Evolutionary conservation across 2,113 vertebrate genomes (phyloP).

Genomic region (Microcebus ravelobensis): DNA sequence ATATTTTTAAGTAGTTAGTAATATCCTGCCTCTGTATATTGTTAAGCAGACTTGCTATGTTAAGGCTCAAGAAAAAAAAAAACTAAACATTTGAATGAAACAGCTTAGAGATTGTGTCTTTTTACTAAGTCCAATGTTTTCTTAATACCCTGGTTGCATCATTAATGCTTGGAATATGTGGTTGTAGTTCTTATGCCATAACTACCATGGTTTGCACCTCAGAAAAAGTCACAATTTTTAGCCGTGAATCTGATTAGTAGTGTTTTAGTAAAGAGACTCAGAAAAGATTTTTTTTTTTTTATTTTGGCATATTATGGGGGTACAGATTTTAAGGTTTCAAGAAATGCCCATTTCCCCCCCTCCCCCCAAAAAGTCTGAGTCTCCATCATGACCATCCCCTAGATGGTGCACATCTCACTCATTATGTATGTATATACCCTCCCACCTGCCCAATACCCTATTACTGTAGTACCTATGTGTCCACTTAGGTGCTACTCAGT

Average conservation of each 20-base stretch:
- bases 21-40: background rate
- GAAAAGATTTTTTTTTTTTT: too few species aligned
- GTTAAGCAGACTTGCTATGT: background rate
- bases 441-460: too few species aligned
- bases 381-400: too few species aligned
- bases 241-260: background rate
- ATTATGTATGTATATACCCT: too few species aligned
- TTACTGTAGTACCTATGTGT: too few species aligned
- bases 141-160: background rate
- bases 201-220: background rate
- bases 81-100: background rate
- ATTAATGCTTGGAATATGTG: background rate
- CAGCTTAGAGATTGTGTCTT: background rate
- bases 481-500: too few species aligned
- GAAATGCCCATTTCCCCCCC: too few species aligned
- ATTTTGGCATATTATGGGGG: too few species aligned
- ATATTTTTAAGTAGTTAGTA: conserved; percentile 23
- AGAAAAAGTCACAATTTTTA: background rate
- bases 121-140: background rate
- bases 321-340: too few species aligned
- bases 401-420: too few species aligned
- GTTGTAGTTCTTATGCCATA: background rate
- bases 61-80: conserved; percentile 28
- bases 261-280: background rate
- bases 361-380: too few species aligned